Percentiles rank a stretch among this genome's conserved stretches.
These are phyloP conservation scores for Mystacornis crossleyi DNA, from an alignment of 2,113 vertebrate genomes.

Conservation along the genomic window DNA sequence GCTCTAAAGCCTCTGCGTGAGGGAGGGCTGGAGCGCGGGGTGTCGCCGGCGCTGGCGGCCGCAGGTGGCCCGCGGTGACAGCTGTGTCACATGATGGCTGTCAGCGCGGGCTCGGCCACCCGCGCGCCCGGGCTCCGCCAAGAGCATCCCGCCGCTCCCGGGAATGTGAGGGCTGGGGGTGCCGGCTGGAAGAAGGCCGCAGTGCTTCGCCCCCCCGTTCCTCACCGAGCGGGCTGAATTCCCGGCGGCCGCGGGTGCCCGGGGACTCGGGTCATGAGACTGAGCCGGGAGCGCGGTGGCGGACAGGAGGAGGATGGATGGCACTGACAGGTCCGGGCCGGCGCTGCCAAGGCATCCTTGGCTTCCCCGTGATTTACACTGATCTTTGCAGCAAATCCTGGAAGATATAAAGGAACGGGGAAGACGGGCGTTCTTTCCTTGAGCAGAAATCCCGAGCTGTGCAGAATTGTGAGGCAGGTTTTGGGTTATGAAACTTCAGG, in stretches of 20 bases:
- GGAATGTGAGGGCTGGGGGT: conserved; percentile 31
- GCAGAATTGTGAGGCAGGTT: conserved; percentile 4
- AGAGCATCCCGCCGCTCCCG: conserved; percentile 33
- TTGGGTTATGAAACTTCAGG: conserved; percentile 18
- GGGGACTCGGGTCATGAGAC: conserved; percentile 18
- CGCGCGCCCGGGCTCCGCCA: background rate
- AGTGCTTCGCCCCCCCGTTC: background rate
- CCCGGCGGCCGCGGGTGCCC: background rate
- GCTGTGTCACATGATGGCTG: conserved; percentile 55
- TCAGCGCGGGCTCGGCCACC: conserved; percentile 33
- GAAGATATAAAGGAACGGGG: conserved; percentile 7
- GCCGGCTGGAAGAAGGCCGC: conserved; percentile 10
- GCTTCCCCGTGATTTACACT: conserved; percentile 12
- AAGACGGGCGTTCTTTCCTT: background rate
- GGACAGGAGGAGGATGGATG: conserved; percentile 43
- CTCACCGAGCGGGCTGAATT: background rate
- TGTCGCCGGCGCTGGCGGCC: background rate
- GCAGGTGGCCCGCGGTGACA: conserved; percentile 59
- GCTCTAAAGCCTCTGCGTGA: background rate
- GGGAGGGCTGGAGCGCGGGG: background rate
- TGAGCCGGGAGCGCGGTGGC: background rate
- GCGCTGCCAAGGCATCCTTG: conserved; percentile 8
- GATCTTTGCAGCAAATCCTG: background rate
- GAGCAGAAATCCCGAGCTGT: background rate
- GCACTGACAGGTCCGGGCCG: background rate